phyloP scores from a whole-genome alignment of 2,888 invertebrate species.

The Plebejus anna region DNA sequence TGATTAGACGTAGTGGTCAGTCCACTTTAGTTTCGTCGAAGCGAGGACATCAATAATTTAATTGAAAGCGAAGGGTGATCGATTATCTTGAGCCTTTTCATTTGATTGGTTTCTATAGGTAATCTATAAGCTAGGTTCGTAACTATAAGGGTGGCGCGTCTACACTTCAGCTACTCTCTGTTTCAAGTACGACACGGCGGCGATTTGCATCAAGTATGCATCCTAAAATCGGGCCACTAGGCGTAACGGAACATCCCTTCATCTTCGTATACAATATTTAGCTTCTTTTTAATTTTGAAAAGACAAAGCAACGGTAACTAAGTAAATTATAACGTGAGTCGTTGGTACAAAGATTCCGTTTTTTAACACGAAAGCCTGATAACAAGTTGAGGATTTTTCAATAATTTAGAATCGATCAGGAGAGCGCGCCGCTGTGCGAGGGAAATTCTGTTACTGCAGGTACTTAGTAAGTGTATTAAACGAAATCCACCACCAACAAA shows the following conservation, averaged over 20 bases:
- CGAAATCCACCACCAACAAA: slow-evolving; percentile 81
- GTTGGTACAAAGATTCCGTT: slow-evolving; percentile 16
- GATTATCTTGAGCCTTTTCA: slow-evolving; percentile 23
- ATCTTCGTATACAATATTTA: slow-evolving; percentile 36
- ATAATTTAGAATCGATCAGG: slow-evolving; percentile 8
- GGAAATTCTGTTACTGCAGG: slow-evolving; percentile 45
- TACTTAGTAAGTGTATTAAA: slow-evolving; percentile 74
- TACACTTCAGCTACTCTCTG: slow-evolving; percentile 3
- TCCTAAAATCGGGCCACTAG: slow-evolving; percentile 35
- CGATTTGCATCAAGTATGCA: slow-evolving; percentile 50
- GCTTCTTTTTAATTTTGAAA: slow-evolving; percentile 6
- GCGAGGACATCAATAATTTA: slow-evolving; percentile 30
- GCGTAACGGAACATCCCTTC: slow-evolving; percentile 43
- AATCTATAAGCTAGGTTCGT: slow-evolving; percentile 23
- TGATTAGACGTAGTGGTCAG: slow-evolving; percentile 34
- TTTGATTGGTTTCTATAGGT: slow-evolving; percentile 26
- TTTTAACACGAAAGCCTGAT: slow-evolving; percentile 6
- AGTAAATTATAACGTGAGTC: slow-evolving; percentile 28
- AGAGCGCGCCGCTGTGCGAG: slow-evolving; percentile 43
- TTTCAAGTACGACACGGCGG: slow-evolving; percentile 40
- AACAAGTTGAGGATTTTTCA: background rate
- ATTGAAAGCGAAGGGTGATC: slow-evolving; percentile 33
- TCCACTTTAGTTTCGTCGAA: slow-evolving; percentile 34
- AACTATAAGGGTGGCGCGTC: slow-evolving; percentile 16
- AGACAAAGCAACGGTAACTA: background rate